phyloP scores from a whole-genome alignment of 2,888 invertebrate genomes.

The Platerodrilus igneus region DNA sequence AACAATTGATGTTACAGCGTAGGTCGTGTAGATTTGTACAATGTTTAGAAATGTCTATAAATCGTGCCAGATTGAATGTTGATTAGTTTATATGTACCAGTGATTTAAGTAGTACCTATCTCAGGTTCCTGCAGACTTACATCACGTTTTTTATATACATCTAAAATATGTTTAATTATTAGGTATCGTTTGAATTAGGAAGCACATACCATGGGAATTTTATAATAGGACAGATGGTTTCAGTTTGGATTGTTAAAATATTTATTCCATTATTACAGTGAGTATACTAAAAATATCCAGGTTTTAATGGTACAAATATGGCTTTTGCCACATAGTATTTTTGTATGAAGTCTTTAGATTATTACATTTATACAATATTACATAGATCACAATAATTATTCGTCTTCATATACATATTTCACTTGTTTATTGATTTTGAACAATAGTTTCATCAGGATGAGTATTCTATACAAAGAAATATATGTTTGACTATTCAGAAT shows the following conservation, averaged over 20 bases:
- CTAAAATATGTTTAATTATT: constrained; percentile 24
- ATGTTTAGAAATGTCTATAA: constrained; percentile 33
- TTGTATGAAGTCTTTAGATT: constrained; percentile 45
- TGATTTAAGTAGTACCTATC: constrained; percentile 24
- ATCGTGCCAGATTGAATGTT: constrained; percentile 35
- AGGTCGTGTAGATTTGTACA: constrained; percentile 40
- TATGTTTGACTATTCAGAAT: no score
- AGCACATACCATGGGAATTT: constrained; percentile 17
- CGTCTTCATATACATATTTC: constrained; percentile 19
- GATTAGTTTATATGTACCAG: constrained; percentile 28
- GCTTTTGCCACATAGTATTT: constrained; percentile 48
- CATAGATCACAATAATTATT: constrained; percentile 30
- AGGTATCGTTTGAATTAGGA: constrained; percentile 13
- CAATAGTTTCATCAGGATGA: no score
- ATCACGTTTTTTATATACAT: constrained; percentile 13
- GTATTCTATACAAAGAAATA: no score
- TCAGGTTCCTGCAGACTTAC: constrained; percentile 23
- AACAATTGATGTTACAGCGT: constrained; percentile 38
- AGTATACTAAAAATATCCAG: constrained; percentile 42
- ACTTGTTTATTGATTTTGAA: no score
- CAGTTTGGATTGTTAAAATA: constrained; percentile 22
- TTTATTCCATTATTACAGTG: constrained; percentile 21
- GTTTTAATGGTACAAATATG: constrained; percentile 48
- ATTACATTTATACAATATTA: constrained; percentile 30
- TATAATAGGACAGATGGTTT: constrained; percentile 19